Base-by-base conservation (phyloP, 2,113 vertebrate species). In the Malurus melanocephalus region DNA sequence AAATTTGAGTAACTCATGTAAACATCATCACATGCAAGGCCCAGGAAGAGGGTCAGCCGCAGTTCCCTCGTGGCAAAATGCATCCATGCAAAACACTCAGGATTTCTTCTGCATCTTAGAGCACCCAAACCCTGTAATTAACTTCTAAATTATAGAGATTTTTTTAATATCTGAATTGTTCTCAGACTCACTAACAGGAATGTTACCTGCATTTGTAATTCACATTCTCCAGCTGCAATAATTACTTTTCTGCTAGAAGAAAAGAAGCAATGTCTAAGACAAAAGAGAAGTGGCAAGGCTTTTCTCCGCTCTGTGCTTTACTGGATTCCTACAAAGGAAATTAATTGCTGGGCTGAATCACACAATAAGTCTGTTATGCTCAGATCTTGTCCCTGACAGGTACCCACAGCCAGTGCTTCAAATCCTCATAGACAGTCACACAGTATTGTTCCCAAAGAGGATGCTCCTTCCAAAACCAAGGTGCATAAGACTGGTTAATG, bases 201-300 rank as follows among this genome's bases (percentile, higher is more conserved):
- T 18, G 4, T 66, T 91, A 73, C 21, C 40, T 82, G 35, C 71
- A 85, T 91, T 77, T 92, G 28, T 57, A 88, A 86, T 65, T 91
- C 33, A 71, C 4, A 5, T 61, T 49, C 15, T 48, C 52, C 10
- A 26, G 26, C 4, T 60, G 32, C 48, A 88, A 87, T 80, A 87
- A 87, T 27, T 60, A 48, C 21, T 84, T 74, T 81, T 85, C 78
- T 71, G 53, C 72, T 92, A 40, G 85, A 90, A 87, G 45, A 90
- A 84, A 91, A 94, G 43, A 59, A 87, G n/a, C 57, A 76, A 74
- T 79, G 40, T 9, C 64, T 91, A 90, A 93, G 89, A 88, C 61
- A 83, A 94, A 88, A 82, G 72, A 92, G 82, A 87, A 92, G 71
- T 60, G 38, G 72, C 55, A 94, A 48, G 28, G 91, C 18, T 92